Evolutionary conservation across 2,113 vertebrate species (phyloP).

Genomic region (Caranx ignobilis): DNA sequence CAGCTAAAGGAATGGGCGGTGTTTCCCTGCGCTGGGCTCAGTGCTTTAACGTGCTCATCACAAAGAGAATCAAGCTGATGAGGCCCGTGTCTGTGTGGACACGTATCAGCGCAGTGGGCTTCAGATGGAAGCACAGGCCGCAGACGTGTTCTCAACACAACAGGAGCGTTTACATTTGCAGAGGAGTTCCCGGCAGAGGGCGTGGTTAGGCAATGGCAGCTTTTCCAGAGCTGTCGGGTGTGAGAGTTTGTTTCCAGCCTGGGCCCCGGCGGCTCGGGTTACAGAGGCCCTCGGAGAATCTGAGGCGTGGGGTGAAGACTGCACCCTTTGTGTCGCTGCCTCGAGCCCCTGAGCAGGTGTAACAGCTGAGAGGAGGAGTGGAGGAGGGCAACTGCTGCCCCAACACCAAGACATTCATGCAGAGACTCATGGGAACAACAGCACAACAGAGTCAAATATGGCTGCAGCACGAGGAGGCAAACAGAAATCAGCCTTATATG

Average conservation of each 20-base stretch:
- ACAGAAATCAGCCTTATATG: constrained; percentile 7
- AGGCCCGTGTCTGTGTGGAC: neutral
- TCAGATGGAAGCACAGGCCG: neutral
- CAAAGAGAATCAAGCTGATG: too few species aligned
- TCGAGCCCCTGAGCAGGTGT: constrained; percentile 57
- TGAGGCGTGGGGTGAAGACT: constrained; percentile 67
- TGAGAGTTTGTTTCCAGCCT: constrained; percentile 8
- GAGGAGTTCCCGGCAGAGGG: constrained; percentile 54
- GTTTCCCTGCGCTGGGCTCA: neutral
- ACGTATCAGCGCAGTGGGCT: neutral
- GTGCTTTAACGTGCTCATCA: neutral
- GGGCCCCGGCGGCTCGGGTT: constrained; percentile 51
- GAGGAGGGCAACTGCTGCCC: constrained; percentile 73
- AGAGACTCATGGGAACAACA: constrained; percentile 16
- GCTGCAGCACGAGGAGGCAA: neutral
- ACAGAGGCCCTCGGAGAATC: constrained; percentile 70
- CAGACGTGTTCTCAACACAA: neutral
- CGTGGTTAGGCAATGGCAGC: neutral
- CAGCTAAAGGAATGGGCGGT: too few species aligned
- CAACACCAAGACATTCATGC: neutral
- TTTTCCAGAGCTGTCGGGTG: constrained; percentile 19
- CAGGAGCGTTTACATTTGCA: neutral
- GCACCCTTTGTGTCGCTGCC: constrained; percentile 76
- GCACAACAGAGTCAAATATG: constrained; percentile 36
- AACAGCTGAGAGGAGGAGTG: constrained; percentile 77